Conservation (phyloP, 2,888 invertebrate species). For the Calliopum simillimum region DNA sequence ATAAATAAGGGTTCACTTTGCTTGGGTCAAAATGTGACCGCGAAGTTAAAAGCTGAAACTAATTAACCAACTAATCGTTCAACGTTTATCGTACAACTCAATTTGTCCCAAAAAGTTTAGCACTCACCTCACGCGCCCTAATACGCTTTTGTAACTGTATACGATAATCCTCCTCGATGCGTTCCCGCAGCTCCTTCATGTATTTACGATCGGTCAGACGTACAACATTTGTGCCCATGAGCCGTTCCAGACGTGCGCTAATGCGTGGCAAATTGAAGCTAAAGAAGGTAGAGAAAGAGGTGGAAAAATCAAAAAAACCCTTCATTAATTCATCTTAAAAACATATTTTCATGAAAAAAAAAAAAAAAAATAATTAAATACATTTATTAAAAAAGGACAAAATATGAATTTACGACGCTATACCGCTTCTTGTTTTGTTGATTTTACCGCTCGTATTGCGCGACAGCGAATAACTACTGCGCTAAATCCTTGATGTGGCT, state of each 20-base stretch:
- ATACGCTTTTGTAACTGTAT: constrained; percentile 71
- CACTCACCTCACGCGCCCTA: constrained; percentile 70
- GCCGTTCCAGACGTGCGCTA: constrained; percentile 64
- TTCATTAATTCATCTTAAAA: background rate
- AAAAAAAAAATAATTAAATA: background rate
- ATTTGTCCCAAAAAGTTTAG: background rate
- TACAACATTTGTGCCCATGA: constrained; percentile 71
- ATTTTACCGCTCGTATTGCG: background rate
- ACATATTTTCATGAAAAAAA: background rate
- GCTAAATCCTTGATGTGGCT: constrained; percentile 3
- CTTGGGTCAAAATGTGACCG: too few relatives aligned
- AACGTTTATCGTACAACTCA: too few relatives aligned
- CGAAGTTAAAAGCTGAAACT: too few relatives aligned
- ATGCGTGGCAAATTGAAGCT: constrained; percentile 67
- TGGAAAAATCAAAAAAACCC: background rate
- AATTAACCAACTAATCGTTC: too few relatives aligned
- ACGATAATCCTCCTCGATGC: constrained; percentile 73
- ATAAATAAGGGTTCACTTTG: too few relatives aligned
- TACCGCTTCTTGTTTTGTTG: background rate
- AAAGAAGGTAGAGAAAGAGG: background rate
- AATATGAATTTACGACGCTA: background rate
- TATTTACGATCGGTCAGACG: constrained; percentile 74
- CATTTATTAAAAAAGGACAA: background rate
- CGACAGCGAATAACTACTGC: background rate
- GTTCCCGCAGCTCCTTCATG: constrained; percentile 72